phyloP scores from a whole-genome alignment of 2,888 invertebrate genomes.

The Rhingia campestris region DNA sequence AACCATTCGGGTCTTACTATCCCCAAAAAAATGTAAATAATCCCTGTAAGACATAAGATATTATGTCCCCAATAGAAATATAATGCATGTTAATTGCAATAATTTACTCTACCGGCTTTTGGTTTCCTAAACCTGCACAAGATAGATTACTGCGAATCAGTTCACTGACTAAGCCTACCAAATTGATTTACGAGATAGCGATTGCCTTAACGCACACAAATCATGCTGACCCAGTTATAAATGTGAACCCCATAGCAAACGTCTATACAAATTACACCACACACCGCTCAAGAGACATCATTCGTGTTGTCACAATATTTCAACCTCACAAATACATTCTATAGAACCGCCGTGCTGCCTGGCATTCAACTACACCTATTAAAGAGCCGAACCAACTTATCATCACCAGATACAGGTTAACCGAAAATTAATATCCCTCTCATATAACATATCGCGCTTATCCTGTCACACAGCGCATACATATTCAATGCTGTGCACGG shows the following conservation, averaged over 20 bases:
- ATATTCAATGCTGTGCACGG: slow-evolving; percentile 37
- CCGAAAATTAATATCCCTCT: slow-evolving; percentile 68
- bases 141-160: no score
- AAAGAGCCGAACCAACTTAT: slow-evolving; percentile 59
- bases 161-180: no score
- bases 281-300: slow-evolving; percentile 7
- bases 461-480: slow-evolving; percentile 63
- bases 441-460: slow-evolving; percentile 68
- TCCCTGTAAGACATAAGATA: no score
- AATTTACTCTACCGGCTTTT: no score
- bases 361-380: slow-evolving; percentile 48
- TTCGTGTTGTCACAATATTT: slow-evolving; percentile 49
- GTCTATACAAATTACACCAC: neutral
- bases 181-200: no score
- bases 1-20: no score
- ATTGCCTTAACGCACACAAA: no score
- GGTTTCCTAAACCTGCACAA: no score
- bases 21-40: no score
- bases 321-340: slow-evolving; percentile 11
- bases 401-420: slow-evolving; percentile 64
- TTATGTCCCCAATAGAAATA: no score
- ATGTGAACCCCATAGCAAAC: neutral
- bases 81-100: no score
- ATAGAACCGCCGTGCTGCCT: slow-evolving; percentile 21
- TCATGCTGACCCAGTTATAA: no score